phyloP scores from a whole-genome alignment of 2,797 vertebrate species.

The Anomalospiza imberbis region DNA sequence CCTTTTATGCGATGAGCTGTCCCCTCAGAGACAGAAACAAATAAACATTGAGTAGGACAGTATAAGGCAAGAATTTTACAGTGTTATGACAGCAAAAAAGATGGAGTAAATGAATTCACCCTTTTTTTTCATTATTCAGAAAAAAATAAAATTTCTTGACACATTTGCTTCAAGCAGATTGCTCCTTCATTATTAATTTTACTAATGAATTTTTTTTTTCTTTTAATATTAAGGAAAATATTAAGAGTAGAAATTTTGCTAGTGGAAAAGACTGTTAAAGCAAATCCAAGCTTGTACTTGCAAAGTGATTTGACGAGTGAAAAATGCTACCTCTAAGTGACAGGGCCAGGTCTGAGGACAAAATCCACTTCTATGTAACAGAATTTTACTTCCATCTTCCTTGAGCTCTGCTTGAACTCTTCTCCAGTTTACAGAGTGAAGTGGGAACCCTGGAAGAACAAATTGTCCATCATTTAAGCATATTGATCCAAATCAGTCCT shows the following conservation, averaged over 20 bases:
- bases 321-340: not conserved
- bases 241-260: not conserved
- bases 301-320: not conserved
- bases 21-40: not conserved
- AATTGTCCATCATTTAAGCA: slow-evolving; percentile 16
- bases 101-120: not conserved
- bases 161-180: not conserved
- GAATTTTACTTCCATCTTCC: not conserved
- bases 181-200: not conserved
- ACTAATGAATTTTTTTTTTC: not conserved
- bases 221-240: not conserved
- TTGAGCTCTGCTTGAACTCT: not conserved
- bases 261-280: not conserved
- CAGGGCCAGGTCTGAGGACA: not conserved
- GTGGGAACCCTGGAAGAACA: not conserved
- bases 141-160: not conserved
- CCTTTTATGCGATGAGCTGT: not conserved
- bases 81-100: not conserved
- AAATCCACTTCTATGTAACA: not conserved
- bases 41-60: not conserved
- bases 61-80: not conserved
- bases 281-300: not conserved
- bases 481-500: slow-evolving; percentile 28
- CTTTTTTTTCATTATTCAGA: not conserved
- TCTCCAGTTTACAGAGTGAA: not conserved